phyloP scores from a whole-genome alignment of 2,797 vertebrate species.

The Chloroceryle amazona region DNA sequence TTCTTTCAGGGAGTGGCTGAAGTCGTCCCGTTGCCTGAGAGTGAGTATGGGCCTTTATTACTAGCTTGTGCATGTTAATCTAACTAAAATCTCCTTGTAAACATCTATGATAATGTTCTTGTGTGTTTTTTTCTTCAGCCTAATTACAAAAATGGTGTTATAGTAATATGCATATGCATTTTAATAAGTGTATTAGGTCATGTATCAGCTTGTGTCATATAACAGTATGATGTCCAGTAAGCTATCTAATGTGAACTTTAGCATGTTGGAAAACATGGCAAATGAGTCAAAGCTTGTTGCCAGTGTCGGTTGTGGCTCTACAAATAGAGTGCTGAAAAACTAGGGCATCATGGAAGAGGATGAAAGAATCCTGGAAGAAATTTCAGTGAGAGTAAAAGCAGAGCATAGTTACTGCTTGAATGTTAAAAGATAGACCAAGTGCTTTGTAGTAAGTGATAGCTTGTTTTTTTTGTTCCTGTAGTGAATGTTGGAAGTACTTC shows the following conservation, averaged over 20 bases:
- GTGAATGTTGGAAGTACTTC: not conserved
- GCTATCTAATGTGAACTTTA: not conserved
- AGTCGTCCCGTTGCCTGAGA: not conserved
- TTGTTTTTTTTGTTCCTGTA: not conserved
- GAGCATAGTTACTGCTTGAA: not conserved
- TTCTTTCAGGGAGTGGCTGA: not conserved
- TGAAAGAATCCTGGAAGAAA: not conserved
- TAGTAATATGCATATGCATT: not conserved
- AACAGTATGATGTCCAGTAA: not conserved
- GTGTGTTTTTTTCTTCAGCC: not conserved
- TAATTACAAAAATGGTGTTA: not conserved
- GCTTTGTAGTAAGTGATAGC: not conserved
- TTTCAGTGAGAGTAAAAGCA: not conserved
- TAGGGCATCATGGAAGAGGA: not conserved
- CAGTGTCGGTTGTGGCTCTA: not conserved
- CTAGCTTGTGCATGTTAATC: not conserved
- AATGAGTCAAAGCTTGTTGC: not conserved
- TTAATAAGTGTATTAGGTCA: too few relatives aligned
- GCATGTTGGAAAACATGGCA: not conserved
- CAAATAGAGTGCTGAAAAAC: not conserved
- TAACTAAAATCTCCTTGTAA: not conserved
- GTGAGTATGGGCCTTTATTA: not conserved
- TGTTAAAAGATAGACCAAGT: not conserved
- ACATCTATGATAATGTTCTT: accelerated
- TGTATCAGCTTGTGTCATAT: accelerated